Evolutionary conservation across 1,140 invertebrate species (phyloP).

Genomic region (Zophobas atratus): DNA sequence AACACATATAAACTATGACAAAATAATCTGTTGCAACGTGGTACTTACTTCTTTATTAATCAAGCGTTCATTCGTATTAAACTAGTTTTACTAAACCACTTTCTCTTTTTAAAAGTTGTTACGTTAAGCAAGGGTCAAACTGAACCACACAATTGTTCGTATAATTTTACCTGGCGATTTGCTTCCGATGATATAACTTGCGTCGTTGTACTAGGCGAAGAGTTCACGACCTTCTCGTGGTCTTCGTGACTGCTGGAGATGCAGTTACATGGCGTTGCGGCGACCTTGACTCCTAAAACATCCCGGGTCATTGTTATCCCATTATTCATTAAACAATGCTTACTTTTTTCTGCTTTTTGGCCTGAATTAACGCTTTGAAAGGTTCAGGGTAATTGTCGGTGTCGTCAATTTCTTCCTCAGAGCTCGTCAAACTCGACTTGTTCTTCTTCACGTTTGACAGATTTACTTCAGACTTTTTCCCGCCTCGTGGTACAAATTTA

Average conservation of each 20-base stretch:
- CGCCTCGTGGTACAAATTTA: slow-evolving; percentile 45
- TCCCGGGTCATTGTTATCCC: slow-evolving; percentile 25
- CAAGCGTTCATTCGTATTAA: slow-evolving; percentile 34
- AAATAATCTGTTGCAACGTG: slow-evolving; percentile 10
- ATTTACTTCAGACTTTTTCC: slow-evolving; percentile 56
- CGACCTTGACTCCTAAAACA: slow-evolving; percentile 50
- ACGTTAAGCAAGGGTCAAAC: slow-evolving; percentile 2
- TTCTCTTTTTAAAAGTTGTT: slow-evolving; percentile 45
- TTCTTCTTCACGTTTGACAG: slow-evolving; percentile 48
- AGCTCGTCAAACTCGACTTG: slow-evolving; percentile 49
- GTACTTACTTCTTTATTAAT: slow-evolving; percentile 18
- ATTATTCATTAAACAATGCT: slow-evolving; percentile 36
- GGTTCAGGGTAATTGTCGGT: slow-evolving; percentile 65
- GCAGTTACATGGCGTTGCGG: slow-evolving; percentile 18
- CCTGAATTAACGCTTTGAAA: slow-evolving; percentile 65
- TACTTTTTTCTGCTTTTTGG: slow-evolving; percentile 61
- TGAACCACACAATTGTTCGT: slow-evolving; percentile 16
- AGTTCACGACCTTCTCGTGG: slow-evolving; percentile 51
- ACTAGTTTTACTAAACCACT: slow-evolving; percentile 40
- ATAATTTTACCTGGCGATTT: slow-evolving; percentile 24
- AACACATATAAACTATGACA: background rate
- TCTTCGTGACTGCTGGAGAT: slow-evolving; percentile 40
- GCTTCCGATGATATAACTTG: slow-evolving; percentile 21
- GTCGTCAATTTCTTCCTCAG: slow-evolving; percentile 63
- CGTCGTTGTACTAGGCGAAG: slow-evolving; percentile 25